Evolutionary conservation across 2,888 invertebrate genomes (phyloP), one percentile per base, ranked within the genome.

Genomic region (Mythimna lalbum): DNA sequence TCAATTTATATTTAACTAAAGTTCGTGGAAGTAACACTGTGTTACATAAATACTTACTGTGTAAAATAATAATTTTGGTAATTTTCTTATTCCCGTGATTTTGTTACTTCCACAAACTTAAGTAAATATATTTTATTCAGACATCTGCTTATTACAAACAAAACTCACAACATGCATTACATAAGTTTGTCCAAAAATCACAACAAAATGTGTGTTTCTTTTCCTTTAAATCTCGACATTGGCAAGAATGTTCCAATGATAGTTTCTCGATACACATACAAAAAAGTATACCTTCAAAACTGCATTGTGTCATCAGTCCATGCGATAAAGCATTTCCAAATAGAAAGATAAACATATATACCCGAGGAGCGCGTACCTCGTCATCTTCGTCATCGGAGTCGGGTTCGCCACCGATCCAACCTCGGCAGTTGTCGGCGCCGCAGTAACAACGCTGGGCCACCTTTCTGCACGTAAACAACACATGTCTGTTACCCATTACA

Each of bases 381-480:
- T 96, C 92, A 83, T 96, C 91, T 74, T 96, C 94, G 82, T 96
- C 95, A 66, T 95, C 93, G 0, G 93, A 92, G 83, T 98, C 98
- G 0, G 98, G 98, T 85, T 98, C 98, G 67, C 98, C 98, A 0
- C 99, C 99, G 78, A 99, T 98, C 98, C 98, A 99, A 0, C 99
- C 99, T 33, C 99, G 97, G 90, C 99, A 99, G 85, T 97, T 98
- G 14, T 97, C 90, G 0, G 99, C 97, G 83, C 98, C 99, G 93
- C 99, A 99, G 92, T 97, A 99, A 94, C 99, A 99, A 78, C 98
- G 98, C 94, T 99, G 99, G 0, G 99, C 99, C 91, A 98, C 98
- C 94, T 99, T 98, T 9, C 99, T 98, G 93, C 76, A 94, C 69
- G 74, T 50, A 84, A 83, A 86, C 76, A 84, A 85, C 63, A 81